phyloP scores from a whole-genome alignment of 2,888 invertebrate genomes.

The Stenchaetothrips biformis region DNA sequence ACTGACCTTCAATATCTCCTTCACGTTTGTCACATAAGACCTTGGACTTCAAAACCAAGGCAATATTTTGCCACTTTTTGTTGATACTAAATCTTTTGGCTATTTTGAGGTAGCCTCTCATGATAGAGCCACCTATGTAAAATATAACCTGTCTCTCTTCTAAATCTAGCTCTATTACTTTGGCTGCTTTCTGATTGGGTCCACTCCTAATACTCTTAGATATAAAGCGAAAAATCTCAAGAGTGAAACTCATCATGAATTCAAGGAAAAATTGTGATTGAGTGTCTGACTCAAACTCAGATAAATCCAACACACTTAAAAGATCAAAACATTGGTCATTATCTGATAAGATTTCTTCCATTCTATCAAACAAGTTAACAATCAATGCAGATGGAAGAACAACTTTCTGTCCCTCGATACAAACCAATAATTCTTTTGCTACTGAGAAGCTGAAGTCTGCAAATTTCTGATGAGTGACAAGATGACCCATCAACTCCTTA shows the following conservation, averaged over 20 bases:
- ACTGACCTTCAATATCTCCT: neutral
- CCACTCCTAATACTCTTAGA: neutral
- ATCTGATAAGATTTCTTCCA: neutral
- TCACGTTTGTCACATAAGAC: neutral
- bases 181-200: neutral
- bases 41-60: neutral
- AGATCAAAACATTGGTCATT: neutral
- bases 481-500: slow-evolving; percentile 8
- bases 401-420: neutral
- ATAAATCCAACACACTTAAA: neutral
- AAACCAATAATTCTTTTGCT: neutral
- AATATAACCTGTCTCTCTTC: neutral
- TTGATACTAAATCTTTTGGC: neutral
- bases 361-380: neutral
- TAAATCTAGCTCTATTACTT: neutral
- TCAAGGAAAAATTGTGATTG: neutral
- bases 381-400: neutral
- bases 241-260: neutral
- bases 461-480: neutral
- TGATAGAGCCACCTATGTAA: neutral
- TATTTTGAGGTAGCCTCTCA: slow-evolving; percentile 4
- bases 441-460: neutral
- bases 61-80: neutral
- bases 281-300: neutral
- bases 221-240: neutral